These are phyloP conservation scores for Coelopa frigida DNA, from an alignment of 1,140 invertebrate species.

Conservation along the genomic window DNA sequence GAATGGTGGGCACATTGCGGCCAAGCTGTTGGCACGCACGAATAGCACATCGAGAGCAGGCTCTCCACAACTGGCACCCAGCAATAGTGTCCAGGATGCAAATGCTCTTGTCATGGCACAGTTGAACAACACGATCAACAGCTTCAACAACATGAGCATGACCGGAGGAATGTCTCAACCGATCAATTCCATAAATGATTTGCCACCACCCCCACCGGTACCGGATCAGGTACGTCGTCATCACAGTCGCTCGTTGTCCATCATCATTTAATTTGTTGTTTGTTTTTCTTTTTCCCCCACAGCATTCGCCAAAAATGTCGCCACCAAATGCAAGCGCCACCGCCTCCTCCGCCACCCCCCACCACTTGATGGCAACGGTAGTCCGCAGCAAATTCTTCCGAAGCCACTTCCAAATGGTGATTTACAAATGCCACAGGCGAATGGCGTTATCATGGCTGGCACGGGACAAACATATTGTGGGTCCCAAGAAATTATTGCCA, in stretches of 20 bases:
- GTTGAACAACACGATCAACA: conserved; percentile 39
- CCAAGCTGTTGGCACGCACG: conserved; percentile 44
- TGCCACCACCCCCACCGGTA: conserved; percentile 53
- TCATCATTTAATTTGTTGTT: too few relatives aligned
- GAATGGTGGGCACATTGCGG: conserved; percentile 42
- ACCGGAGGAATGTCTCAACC: conserved; percentile 23
- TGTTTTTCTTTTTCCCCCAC: conserved; percentile 9
- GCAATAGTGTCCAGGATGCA: conserved; percentile 33
- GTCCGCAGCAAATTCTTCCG: conserved; percentile 44
- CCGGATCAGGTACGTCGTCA: conserved; percentile 48
- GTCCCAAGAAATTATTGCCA: conserved; percentile 46
- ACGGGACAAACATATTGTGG: conserved; percentile 41
- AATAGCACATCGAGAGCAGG: conserved; percentile 44
- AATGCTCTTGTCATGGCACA: conserved; percentile 42
- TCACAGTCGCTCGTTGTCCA: neutral
- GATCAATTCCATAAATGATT: conserved; percentile 48
- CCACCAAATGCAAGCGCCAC: conserved; percentile 45
- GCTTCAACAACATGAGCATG: conserved; percentile 28
- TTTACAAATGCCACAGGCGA: conserved; percentile 25
- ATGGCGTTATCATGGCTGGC: conserved; percentile 23
- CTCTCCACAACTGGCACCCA: conserved; percentile 40
- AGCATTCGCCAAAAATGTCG: conserved; percentile 42
- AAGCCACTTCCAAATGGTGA: conserved; percentile 49
- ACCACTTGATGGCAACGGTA: conserved; percentile 48
- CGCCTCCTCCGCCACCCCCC: conserved; percentile 55